Base-by-base conservation (phyloP, 2,113 vertebrate genomes). In the Stictonetta naevosa region DNA sequence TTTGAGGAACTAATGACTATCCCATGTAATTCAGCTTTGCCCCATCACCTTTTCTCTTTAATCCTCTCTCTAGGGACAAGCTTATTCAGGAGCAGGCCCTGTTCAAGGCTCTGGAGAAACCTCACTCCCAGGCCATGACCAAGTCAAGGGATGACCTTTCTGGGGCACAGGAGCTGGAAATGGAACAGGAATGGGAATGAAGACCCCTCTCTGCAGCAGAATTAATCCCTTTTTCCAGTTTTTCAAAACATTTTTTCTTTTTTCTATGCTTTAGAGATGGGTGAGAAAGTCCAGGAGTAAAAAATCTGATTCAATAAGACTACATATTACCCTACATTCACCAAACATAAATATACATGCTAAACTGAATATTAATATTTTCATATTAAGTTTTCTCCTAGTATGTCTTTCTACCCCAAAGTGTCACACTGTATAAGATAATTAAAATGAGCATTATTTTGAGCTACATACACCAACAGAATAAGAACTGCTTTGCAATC, bases 141-240 rank as follows among this genome's bases (percentile, higher is more conserved):
- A 36, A 81, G 76, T 44, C 16, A 9, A 66, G 46, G 33, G 31
- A 20, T 18, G 53, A 14, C 12, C 34, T 33, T 62, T 38, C 66
- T 53, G 48, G 6, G 0, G 28, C 21, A 15, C 28, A 81, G 31
- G 33, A 78, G 20, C 38, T 58, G 10, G 46, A 69, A 80, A 29
- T 1, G 0, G 40, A 52, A 50, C 50, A 50, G 50, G 50, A 58
- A 72, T 1, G 3, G 21, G 62, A 91, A 77, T 0, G 0, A 23
- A 46, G 53, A 20, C 8, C 33, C 33, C 62, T 79, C 31, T 44
- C 56, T 36, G 59, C n/a, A 83, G 42, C 23, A 69, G 6, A 3
- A 2, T 4, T 12, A 82, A 85, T n/a, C 44, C 23, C 72, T n/a
- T 86, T 67, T 83, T 80, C 64, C 44, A 28, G 63, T 83, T 34